phyloP scores from a whole-genome alignment of 2,888 invertebrate genomes.

The Aphidius colemani region DNA sequence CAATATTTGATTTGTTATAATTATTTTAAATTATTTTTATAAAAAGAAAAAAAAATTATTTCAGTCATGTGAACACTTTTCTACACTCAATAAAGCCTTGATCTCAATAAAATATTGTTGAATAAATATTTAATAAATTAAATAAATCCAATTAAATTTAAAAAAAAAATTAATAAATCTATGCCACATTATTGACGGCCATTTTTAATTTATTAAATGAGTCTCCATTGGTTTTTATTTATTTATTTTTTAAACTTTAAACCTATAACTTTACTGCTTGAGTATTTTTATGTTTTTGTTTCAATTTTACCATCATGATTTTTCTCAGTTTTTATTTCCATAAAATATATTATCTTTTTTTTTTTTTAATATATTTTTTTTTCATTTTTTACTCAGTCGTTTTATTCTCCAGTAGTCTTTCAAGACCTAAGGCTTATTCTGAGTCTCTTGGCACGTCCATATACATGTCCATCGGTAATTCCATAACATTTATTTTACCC shows the following conservation, averaged over 20 bases:
- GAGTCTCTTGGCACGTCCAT: constrained; percentile 1
- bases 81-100: neutral
- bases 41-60: too few species aligned
- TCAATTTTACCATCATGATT: too few species aligned
- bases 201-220: constrained; percentile 59
- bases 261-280: constrained; percentile 29
- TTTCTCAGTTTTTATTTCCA: constrained; percentile 35
- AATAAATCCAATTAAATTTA: constrained; percentile 13
- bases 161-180: constrained; percentile 35
- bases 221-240: constrained; percentile 47
- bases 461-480: constrained; percentile 49
- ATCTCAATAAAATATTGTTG: neutral
- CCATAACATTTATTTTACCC: constrained; percentile 57
- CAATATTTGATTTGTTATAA: too few species aligned
- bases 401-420: neutral
- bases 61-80: too few species aligned
- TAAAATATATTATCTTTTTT: constrained; percentile 31
- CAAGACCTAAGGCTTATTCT: constrained; percentile 9
- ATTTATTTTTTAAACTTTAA: constrained; percentile 24
- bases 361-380: constrained; percentile 22
- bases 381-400: neutral
- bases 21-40: too few species aligned
- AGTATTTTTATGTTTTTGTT: too few species aligned
- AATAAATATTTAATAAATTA: constrained; percentile 37
- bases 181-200: constrained; percentile 57